These are phyloP conservation scores for Acanthornis magna DNA, from an alignment of 2,797 vertebrate genomes.

Conservation along the genomic window DNA sequence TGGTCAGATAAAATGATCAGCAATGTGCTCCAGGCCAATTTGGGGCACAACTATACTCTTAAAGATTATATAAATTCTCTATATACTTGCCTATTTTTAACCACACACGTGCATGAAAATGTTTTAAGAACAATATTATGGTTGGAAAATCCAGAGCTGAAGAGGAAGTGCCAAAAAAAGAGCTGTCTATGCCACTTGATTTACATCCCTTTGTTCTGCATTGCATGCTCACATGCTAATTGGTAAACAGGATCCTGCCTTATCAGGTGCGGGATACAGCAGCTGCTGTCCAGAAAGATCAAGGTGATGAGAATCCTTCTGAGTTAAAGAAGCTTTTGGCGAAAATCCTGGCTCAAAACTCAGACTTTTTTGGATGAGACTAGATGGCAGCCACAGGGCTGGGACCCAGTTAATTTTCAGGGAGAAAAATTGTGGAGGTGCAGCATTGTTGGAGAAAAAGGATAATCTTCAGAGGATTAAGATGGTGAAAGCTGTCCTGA, in stretches of 20 bases:
- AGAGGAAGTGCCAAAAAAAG: neutral
- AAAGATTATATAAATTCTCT: neutral
- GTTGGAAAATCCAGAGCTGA: neutral
- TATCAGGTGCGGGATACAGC: neutral
- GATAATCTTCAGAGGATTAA: constrained; percentile 6
- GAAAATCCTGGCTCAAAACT: neutral
- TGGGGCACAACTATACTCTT: neutral
- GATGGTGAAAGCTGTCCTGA: neutral
- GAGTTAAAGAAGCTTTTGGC: neutral
- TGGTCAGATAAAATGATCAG: neutral
- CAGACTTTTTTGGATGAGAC: neutral
- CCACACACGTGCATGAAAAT: neutral
- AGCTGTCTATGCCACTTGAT: neutral
- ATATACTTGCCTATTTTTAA: neutral
- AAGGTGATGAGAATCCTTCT: neutral
- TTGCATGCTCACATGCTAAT: neutral
- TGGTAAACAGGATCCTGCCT: constrained; percentile 35
- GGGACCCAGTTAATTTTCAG: neutral
- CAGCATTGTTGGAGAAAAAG: neutral
- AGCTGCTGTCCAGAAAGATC: constrained; percentile 35
- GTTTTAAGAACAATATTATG: neutral
- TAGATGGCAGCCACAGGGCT: neutral
- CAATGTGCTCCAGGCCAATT: neutral
- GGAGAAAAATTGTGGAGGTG: neutral
- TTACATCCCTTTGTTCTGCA: neutral